A percentile compares a stretch with the other conserved stretches of the same genome.
Conservation (phyloP, 2,113 vertebrate genomes). For the Baryphthengus martii region DNA sequence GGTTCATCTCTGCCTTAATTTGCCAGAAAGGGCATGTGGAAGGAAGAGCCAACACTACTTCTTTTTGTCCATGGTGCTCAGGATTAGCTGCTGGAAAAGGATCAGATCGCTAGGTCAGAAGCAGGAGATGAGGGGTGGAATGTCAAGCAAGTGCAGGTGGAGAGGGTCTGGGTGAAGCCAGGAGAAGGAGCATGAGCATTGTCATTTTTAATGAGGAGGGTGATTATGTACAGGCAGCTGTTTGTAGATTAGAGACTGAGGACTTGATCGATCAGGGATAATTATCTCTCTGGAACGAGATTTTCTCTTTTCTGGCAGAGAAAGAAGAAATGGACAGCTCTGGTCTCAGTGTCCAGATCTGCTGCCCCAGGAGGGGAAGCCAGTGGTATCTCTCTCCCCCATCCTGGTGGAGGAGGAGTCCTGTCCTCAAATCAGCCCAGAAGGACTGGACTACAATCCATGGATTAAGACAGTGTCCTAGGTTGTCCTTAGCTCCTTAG, state of each 20-base stretch:
- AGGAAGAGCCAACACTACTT: neutral
- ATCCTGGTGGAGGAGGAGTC: neutral
- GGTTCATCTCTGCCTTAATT: neutral
- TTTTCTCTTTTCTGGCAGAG: conserved; percentile 7
- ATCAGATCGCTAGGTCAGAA: accelerated
- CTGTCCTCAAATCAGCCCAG: neutral
- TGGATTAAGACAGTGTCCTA: neutral
- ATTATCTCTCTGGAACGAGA: conserved; percentile 14
- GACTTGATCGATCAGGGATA: neutral
- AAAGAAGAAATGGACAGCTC: neutral
- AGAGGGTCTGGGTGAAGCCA: neutral
- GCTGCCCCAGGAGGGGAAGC: neutral
- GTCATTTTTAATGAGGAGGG: neutral
- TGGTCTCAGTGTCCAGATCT: neutral
- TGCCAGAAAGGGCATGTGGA: accelerated
- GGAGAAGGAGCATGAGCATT: neutral
- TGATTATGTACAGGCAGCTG: conserved; percentile 13
- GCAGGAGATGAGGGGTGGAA: neutral
- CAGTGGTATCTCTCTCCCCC: neutral
- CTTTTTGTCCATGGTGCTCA: neutral
- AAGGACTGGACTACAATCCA: neutral
- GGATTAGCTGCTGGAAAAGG: neutral
- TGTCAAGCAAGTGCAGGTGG: neutral
- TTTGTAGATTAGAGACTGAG: conserved; percentile 11
- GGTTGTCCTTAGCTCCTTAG: neutral